phyloP scores from a whole-genome alignment of 2,797 vertebrate species.

The Thunnus albacares region DNA sequence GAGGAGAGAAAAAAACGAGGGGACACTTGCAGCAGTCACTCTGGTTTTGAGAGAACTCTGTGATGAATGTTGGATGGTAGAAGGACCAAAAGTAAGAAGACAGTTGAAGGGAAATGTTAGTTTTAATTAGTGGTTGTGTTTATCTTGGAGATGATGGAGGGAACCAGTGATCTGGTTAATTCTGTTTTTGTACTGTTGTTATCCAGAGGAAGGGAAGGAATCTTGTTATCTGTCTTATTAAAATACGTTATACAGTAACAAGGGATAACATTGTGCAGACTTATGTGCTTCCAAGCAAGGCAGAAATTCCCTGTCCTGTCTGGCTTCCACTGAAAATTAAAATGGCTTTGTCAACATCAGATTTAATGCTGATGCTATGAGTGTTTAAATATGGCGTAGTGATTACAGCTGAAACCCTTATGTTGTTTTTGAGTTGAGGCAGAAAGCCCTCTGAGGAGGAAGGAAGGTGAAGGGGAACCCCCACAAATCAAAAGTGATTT shows the following conservation, averaged over 20 bases:
- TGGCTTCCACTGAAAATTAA: slow-evolving; percentile 29
- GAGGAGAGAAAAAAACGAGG: slow-evolving; percentile 24
- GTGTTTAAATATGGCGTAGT: slow-evolving; percentile 32
- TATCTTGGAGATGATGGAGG: slow-evolving; percentile 9
- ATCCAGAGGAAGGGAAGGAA: slow-evolving; percentile 2
- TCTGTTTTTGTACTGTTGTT: neutral
- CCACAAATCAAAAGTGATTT: slow-evolving; percentile 32
- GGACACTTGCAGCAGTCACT: slow-evolving; percentile 21
- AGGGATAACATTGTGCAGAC: slow-evolving; percentile 11
- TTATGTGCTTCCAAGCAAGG: slow-evolving; percentile 9
- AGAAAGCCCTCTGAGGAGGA: slow-evolving; percentile 25
- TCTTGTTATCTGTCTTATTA: slow-evolving; percentile 28
- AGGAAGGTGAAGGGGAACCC: slow-evolving; percentile 38
- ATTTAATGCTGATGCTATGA: slow-evolving; percentile 10
- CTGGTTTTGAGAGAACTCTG: slow-evolving; percentile 11
- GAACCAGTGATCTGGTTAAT: slow-evolving; percentile 27
- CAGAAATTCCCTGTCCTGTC: neutral
- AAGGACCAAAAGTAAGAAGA: slow-evolving; percentile 3
- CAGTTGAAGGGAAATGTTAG: slow-evolving; percentile 12
- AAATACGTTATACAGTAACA: slow-evolving; percentile 20
- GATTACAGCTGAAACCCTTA: slow-evolving; percentile 35
- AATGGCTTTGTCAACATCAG: slow-evolving; percentile 32
- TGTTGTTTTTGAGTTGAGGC: slow-evolving; percentile 30
- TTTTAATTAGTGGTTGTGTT: slow-evolving; percentile 37
- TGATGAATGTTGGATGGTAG: neutral